Conservation (phyloP, 1,140 invertebrate genomes). For the Bombus sibiricus region DNA sequence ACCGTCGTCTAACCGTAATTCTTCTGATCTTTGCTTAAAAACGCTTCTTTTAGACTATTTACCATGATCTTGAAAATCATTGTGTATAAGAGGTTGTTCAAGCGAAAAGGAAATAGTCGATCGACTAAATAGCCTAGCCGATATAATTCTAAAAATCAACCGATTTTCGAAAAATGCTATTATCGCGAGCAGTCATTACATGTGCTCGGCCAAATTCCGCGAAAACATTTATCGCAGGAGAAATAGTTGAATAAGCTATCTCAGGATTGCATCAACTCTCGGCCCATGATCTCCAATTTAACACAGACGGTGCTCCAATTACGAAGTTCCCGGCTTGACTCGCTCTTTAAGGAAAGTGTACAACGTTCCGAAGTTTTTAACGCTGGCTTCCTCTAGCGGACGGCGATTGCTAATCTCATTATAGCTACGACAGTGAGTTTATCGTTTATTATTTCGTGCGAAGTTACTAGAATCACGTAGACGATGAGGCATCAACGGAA, state of each 20-base stretch:
- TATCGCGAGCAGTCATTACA: conserved; percentile 3
- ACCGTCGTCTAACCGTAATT: no score
- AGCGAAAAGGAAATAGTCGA: neutral
- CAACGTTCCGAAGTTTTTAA: conserved; percentile 30
- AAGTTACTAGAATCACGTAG: neutral
- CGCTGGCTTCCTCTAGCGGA: neutral
- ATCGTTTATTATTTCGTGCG: conserved; percentile 41
- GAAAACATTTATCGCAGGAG: conserved; percentile 27
- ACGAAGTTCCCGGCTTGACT: conserved; percentile 14
- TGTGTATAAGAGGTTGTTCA: neutral
- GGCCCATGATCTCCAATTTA: conserved; percentile 37
- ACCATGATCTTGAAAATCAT: neutral
- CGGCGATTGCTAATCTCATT: conserved; percentile 35
- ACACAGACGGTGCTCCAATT: conserved; percentile 45
- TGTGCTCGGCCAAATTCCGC: neutral
- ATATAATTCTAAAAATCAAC: neutral
- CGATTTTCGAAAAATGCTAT: neutral
- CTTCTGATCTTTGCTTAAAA: neutral
- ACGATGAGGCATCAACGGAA: neutral
- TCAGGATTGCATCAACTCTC: conserved; percentile 41
- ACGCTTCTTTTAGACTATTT: neutral
- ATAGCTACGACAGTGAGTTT: conserved; percentile 32
- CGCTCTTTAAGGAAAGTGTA: conserved; percentile 32
- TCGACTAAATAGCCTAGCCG: neutral
- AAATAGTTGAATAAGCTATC: conserved; percentile 17